These are phyloP conservation scores for Tanytarsus gracilentus DNA, from an alignment of 2,888 invertebrate genomes.

Conservation along the genomic window DNA sequence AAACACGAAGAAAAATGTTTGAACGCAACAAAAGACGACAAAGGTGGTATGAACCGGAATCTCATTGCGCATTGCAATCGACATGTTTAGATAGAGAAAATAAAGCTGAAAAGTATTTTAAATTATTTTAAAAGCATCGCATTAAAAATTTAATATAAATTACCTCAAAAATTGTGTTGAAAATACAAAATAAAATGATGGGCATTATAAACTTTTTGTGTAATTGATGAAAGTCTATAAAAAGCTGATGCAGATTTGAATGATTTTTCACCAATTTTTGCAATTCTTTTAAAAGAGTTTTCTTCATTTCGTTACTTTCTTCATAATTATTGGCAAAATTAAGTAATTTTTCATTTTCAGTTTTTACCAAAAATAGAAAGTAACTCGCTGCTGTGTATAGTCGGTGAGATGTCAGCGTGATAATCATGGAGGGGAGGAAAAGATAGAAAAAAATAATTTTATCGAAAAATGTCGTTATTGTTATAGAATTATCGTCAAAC, in stretches of 20 bases:
- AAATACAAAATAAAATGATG: neutral
- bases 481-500: neutral
- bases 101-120: neutral
- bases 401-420: too few relatives aligned
- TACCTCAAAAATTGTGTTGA: constrained; percentile 10
- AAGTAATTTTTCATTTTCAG: too few relatives aligned
- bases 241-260: neutral
- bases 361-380: too few relatives aligned
- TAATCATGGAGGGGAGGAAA: too few relatives aligned
- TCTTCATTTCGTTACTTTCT: too few relatives aligned
- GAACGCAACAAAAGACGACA: neutral
- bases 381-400: too few relatives aligned
- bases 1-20: neutral
- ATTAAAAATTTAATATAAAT: neutral
- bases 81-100: constrained; percentile 6
- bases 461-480: too few relatives aligned
- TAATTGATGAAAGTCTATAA: neutral
- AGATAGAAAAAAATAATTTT: too few relatives aligned
- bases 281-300: neutral
- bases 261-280: neutral
- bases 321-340: too few relatives aligned
- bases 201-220: neutral
- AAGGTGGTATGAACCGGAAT: neutral
- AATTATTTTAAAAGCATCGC: neutral
- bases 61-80: neutral